A percentile compares a stretch with the other conserved stretches of the same genome.
Conservation (phyloP, 2,113 vertebrate species). For the Shinisaurus crocodilurus region DNA sequence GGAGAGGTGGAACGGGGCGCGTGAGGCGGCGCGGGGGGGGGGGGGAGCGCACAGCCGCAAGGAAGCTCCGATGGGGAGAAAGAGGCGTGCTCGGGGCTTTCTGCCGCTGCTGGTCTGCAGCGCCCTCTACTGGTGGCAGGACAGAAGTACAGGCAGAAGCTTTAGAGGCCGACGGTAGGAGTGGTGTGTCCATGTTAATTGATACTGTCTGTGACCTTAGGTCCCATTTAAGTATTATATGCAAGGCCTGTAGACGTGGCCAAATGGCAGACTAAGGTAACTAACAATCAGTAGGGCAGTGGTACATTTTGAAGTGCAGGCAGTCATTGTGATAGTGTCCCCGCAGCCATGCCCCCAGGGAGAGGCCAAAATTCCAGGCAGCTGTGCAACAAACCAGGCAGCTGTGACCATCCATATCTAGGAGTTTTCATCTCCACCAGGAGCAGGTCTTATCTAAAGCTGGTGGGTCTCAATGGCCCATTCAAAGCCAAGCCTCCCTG, state of each 20-base stretch:
- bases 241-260: neutral
- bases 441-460: no score
- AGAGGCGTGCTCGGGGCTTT: neutral
- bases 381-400: no score
- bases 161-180: neutral
- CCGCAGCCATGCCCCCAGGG: no score
- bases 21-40: fast-evolving
- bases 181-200: neutral
- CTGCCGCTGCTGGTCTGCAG: neutral
- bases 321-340: no score
- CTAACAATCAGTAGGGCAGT: no score
- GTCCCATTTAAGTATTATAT: neutral
- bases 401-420: no score
- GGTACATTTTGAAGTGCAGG: no score
- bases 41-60: fast-evolving
- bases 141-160: neutral
- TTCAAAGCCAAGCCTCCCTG: no score
- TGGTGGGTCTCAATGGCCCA: no score
- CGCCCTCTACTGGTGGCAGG: neutral
- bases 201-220: neutral
- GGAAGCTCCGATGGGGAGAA: neutral
- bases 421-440: no score
- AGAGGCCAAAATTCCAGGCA: no score
- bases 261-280: no score
- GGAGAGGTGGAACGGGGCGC: neutral